A percentile compares a stretch with the other conserved stretches of the same genome.
These are phyloP conservation scores for Hemiscyllium ocellatum DNA, from an alignment of 2,113 vertebrate species.

Conservation along the genomic window DNA sequence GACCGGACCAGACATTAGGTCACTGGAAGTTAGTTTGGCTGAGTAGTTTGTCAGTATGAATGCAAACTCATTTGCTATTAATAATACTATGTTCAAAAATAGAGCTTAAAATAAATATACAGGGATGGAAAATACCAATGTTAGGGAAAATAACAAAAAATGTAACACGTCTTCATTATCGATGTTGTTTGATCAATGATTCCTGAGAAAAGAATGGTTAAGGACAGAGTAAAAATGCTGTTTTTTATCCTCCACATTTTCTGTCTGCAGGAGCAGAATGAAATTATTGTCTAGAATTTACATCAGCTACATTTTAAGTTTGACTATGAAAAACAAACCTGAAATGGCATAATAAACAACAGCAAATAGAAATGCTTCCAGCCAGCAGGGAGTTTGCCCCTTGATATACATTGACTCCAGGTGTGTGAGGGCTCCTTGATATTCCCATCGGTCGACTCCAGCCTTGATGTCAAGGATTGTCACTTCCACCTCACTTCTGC, in stretches of 20 bases:
- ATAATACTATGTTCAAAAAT: no score
- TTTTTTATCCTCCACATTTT: neutral
- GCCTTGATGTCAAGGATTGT: no score
- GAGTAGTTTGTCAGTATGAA: no score
- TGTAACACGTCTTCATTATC: neutral
- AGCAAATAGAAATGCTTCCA: no score
- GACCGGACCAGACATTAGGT: neutral
- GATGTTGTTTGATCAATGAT: neutral
- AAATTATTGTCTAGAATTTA: neutral
- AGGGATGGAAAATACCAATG: neutral
- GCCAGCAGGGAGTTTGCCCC: no score
- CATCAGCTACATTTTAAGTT: neutral
- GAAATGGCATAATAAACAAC: no score
- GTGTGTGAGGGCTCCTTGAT: no score
- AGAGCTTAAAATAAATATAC: neutral
- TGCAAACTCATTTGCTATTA: no score
- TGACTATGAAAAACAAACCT: neutral
- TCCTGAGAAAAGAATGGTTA: neutral
- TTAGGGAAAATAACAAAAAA: neutral
- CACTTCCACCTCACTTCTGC: no score
- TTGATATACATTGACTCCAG: no score
- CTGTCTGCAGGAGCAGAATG: neutral
- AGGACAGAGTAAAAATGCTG: neutral
- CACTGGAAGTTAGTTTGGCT: no score
- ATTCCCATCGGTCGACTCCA: no score